Evolutionary conservation across 2,888 invertebrate genomes (phyloP).

Genomic region (Dromius quadrimaculatus): DNA sequence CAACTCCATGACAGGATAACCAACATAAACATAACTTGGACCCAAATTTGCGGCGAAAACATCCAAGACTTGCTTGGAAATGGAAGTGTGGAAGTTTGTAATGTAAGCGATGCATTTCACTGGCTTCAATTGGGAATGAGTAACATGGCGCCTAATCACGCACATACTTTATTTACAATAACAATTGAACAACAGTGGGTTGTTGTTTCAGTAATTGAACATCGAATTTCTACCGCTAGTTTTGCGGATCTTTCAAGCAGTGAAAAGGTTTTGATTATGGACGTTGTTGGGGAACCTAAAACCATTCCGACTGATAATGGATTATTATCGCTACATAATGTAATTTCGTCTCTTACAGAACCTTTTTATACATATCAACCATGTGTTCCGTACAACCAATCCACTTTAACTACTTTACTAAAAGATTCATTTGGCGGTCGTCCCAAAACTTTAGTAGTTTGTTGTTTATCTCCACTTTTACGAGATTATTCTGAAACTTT

Average conservation of each 20-base stretch:
- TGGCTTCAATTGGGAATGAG: slow-evolving; percentile 77
- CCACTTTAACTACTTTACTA: slow-evolving; percentile 76
- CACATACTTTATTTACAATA: slow-evolving; percentile 79
- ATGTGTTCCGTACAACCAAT: slow-evolving; percentile 71
- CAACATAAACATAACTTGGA: slow-evolving; percentile 78
- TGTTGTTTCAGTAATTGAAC: slow-evolving; percentile 76
- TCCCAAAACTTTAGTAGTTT: slow-evolving; percentile 79
- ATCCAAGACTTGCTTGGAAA: slow-evolving; percentile 71
- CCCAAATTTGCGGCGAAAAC: slow-evolving; percentile 78
- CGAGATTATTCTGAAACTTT: slow-evolving; percentile 77
- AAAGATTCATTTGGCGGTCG: slow-evolving; percentile 83
- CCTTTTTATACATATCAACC: slow-evolving; percentile 58
- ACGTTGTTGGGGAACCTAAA: slow-evolving; percentile 66
- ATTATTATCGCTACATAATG: slow-evolving; percentile 75
- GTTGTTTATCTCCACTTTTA: slow-evolving; percentile 79
- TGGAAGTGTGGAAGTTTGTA: slow-evolving; percentile 71
- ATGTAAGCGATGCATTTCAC: slow-evolving; percentile 78
- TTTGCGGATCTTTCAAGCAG: slow-evolving; percentile 78
- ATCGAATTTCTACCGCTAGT: slow-evolving; percentile 79
- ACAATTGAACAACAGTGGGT: slow-evolving; percentile 83
- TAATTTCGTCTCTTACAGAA: slow-evolving; percentile 73
- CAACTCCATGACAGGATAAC: slow-evolving; percentile 76
- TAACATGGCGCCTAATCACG: slow-evolving; percentile 70
- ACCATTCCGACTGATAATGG: slow-evolving; percentile 73
- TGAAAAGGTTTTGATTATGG: slow-evolving; percentile 68